Evolutionary conservation across 2,888 invertebrate species (phyloP).

Genomic region (Rhorus exstirpatorius): DNA sequence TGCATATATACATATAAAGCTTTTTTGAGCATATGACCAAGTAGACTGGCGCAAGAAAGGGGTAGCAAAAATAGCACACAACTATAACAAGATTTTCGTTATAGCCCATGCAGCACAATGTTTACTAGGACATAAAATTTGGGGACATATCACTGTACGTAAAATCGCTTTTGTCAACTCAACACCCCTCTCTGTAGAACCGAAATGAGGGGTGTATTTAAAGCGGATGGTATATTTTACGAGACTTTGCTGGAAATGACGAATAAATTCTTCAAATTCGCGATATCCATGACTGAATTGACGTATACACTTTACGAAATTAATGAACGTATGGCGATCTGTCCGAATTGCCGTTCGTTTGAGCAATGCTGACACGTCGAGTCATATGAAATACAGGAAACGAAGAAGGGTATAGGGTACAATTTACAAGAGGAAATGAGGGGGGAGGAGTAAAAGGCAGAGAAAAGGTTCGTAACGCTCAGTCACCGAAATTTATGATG

Average conservation of each 20-base stretch:
- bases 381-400: too few relatives aligned
- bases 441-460: too few relatives aligned
- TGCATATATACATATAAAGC: background rate
- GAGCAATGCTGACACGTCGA: too few relatives aligned
- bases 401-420: background rate
- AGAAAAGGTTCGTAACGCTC: constrained; percentile 26
- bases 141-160: background rate
- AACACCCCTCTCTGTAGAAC: background rate
- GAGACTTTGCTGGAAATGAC: too few relatives aligned
- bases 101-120: background rate
- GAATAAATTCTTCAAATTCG: too few relatives aligned
- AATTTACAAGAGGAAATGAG: too few relatives aligned
- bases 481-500: constrained; percentile 53
- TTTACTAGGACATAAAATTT: background rate
- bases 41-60: background rate
- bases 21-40: constrained; percentile 4
- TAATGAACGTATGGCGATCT: too few relatives aligned
- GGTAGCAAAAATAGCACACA: constrained; percentile 28
- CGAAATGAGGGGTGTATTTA: background rate
- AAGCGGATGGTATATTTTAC: too few relatives aligned
- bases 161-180: background rate
- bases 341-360: too few relatives aligned
- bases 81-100: constrained; percentile 26
- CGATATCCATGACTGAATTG: too few relatives aligned
- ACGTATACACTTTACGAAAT: too few relatives aligned